A percentile compares a stretch with the other conserved stretches of the same genome.
These are phyloP conservation scores for Drosophila elegans DNA, from an alignment of 1,140 invertebrate genomes.

Conservation along the genomic window DNA sequence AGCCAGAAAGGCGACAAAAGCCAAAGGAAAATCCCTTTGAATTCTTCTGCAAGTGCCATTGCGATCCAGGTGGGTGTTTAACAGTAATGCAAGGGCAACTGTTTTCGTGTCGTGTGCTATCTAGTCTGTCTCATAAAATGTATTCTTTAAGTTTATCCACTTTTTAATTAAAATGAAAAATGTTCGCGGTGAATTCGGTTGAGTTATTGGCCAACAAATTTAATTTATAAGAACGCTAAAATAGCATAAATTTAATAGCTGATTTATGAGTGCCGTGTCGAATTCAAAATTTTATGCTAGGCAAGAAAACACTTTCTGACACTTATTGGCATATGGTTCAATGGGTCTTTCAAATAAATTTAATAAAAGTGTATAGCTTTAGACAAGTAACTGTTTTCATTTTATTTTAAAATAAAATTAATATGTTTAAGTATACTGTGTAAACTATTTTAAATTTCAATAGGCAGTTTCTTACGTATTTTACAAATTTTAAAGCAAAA, in stretches of 20 bases:
- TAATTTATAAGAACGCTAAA: constrained; percentile 20
- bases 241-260: constrained; percentile 18
- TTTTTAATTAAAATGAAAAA: constrained; percentile 14
- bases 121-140: not conserved
- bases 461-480: not conserved
- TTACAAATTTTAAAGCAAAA: too few species aligned
- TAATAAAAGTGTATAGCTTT: not conserved
- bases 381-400: not conserved
- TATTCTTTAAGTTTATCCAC: not conserved
- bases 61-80: constrained; percentile 79
- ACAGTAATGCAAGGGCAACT: constrained; percentile 1
- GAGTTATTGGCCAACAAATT: constrained; percentile 32
- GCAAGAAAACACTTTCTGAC: not conserved
- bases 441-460: too few species aligned
- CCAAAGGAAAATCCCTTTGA: constrained; percentile 56
- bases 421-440: too few species aligned
- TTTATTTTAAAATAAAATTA: too few species aligned
- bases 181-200: not conserved
- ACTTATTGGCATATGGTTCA: not conserved
- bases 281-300: not conserved
- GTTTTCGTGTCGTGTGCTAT: constrained; percentile 9
- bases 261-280: constrained; percentile 17
- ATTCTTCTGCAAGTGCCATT: constrained; percentile 84
- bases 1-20: constrained; percentile 33
- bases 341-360: not conserved